Percentiles rank a stretch among this genome's conserved stretches.
Conservation (phyloP, 2,797 vertebrate genomes). For the Leptatherina wallacei region DNA sequence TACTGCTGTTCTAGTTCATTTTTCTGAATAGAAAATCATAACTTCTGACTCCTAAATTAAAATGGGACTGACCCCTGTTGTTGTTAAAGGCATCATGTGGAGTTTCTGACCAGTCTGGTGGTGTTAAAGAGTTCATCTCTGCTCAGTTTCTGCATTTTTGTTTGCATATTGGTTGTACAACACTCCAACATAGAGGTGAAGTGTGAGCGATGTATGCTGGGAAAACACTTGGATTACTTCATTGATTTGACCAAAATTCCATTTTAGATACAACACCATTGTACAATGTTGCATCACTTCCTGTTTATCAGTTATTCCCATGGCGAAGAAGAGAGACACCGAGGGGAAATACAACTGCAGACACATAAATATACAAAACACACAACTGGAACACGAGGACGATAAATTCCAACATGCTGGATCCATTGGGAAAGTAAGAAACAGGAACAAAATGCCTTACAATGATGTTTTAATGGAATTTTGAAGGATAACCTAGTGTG, state of each 20-base stretch:
- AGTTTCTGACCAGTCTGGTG: constrained; percentile 2
- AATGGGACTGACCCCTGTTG: not conserved
- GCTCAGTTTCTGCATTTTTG: not conserved
- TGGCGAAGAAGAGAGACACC: constrained; percentile 38
- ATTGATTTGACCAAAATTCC: constrained; percentile 73
- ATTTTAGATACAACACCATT: constrained; percentile 75
- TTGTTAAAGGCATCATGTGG: constrained; percentile 7
- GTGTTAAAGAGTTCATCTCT: not conserved
- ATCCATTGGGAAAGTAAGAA: constrained; percentile 78
- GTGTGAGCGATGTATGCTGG: constrained; percentile 44
- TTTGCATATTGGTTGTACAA: not conserved
- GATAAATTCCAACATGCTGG: constrained; percentile 67
- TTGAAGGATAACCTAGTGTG: constrained; percentile 81
- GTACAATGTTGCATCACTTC: constrained; percentile 63
- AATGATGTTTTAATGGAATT: constrained; percentile 88
- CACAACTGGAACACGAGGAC: constrained; percentile 48
- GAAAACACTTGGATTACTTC: constrained; percentile 22
- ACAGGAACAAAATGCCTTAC: constrained; percentile 83
- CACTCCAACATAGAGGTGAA: not conserved
- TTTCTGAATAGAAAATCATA: too few species aligned
- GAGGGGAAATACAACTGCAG: constrained; percentile 39
- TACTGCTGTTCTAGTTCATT: not conserved
- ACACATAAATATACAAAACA: constrained; percentile 43
- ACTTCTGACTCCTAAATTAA: too few species aligned
- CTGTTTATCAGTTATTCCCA: constrained; percentile 67